phyloP scores from a whole-genome alignment of 1,140 invertebrate genomes.

The Lysiphlebus fabarum region DNA sequence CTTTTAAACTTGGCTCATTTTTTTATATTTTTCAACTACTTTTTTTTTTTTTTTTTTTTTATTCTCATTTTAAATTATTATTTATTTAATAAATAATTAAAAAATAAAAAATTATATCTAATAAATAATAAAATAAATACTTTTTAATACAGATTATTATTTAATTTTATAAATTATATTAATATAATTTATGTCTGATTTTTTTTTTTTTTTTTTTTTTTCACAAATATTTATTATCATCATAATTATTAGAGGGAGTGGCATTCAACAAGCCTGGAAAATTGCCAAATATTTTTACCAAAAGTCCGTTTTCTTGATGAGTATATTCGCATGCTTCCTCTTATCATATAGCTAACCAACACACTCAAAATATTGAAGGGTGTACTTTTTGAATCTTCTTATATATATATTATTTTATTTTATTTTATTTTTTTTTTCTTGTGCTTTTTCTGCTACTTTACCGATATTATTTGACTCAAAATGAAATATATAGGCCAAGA shows the following conservation, averaged over 20 bases:
- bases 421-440: slow-evolving; percentile 17
- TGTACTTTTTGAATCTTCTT: too few species aligned
- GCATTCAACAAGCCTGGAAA: slow-evolving; percentile 46
- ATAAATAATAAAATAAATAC: neutral
- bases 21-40: too few species aligned
- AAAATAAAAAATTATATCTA: too few species aligned
- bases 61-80: too few species aligned
- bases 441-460: slow-evolving; percentile 13
- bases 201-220: slow-evolving; percentile 26
- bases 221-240: slow-evolving; percentile 30
- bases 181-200: slow-evolving; percentile 32
- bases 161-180: slow-evolving; percentile 22
- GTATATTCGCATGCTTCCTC: neutral
- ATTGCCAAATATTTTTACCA: slow-evolving; percentile 31
- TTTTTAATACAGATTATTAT: neutral
- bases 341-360: neutral
- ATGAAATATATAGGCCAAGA: slow-evolving; percentile 27
- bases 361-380: neutral
- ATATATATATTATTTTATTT: neutral
- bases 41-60: too few species aligned
- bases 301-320: slow-evolving; percentile 17
- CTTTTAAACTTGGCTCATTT: too few species aligned
- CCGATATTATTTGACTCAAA: slow-evolving; percentile 26
- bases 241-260: slow-evolving; percentile 36
- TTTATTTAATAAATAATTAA: too few species aligned